Base-by-base conservation (phyloP, 2,113 vertebrate genomes). In the Phycodurus eques region DNA sequence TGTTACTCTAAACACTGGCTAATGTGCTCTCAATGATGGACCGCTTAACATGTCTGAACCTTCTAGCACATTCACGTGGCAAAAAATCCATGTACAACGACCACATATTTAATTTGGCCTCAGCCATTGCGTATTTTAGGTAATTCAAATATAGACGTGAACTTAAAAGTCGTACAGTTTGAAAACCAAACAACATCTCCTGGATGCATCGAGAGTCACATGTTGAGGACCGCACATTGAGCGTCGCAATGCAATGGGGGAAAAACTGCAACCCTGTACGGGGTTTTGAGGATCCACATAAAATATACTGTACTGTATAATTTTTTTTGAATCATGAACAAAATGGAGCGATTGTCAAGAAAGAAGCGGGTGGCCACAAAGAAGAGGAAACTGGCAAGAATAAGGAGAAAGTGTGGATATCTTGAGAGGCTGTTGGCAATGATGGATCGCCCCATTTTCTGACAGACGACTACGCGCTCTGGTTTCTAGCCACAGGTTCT, bases 21-120 rank as follows among this genome's bases (percentile, higher is more conserved):
- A 77, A 84, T 80, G 83, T 78, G 81, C 84, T 86, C 63, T 35
- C 67, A 80, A 79, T 81, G 82, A 78, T 62, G 73, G 61, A 77
- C 69, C 80, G 87, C 78, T 77, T 70, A 79, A 79, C 70, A 80
- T 73, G 80, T 83, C 67, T 72, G 68, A 39, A 6, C 35, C 35
- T 1, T 39, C 35, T 39, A 5, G 49, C 44, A 42, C 53, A 4
- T 54, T 61, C 57, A 33, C 73, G 74, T 82, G 76, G 70, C 46
- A 73, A 72, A 72, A 57, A 70, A 49, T 57, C 53, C 70, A 70
- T 49, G 47, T 72, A 66, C 60, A 70, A 83, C 74, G 54, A 74
- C 31, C 67, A 77, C 74, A 72, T 74, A 73, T 76, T 82, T 81
- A 17, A 76, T 75, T 80, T 80, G 70, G 73, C 78, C 73, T 56